Conservation (phyloP, 2,888 invertebrate species). For the Vannuccia rotundouncinata region DNA sequence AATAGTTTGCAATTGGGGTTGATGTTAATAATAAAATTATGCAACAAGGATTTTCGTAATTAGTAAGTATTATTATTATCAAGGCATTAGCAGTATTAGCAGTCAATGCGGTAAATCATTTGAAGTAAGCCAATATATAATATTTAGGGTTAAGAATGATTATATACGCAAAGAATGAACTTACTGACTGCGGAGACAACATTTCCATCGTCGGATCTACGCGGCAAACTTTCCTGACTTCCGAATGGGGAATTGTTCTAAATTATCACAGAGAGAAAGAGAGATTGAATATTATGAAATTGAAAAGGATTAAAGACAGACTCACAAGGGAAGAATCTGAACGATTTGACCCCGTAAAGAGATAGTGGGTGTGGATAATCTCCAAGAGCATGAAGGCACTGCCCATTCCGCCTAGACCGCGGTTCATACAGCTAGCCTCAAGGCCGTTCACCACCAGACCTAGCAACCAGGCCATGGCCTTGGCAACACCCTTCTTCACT, state of each 20-base stretch:
- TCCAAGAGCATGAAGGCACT: constrained; percentile 93
- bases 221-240: constrained; percentile 53
- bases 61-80: no score
- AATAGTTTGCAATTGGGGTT: no score
- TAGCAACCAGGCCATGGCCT: constrained; percentile 86
- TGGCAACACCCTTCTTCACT: constrained; percentile 81
- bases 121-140: no score
- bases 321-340: constrained; percentile 10
- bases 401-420: constrained; percentile 86
- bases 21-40: no score
- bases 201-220: constrained; percentile 37
- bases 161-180: not conserved
- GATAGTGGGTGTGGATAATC: constrained; percentile 96
- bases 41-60: no score
- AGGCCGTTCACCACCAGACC: constrained; percentile 81
- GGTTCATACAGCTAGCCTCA: constrained; percentile 82
- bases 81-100: no score
- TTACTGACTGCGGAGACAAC: constrained; percentile 35
- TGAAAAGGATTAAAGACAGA: not conserved
- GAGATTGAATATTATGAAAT: not conserved
- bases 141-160: no score
- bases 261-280: constrained; percentile 34
- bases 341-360: constrained; percentile 52
- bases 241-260: constrained; percentile 49
- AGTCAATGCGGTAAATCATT: no score